These are phyloP conservation scores for Drosophila lacertosa DNA, from an alignment of 1,140 invertebrate genomes.

Conservation along the genomic window DNA sequence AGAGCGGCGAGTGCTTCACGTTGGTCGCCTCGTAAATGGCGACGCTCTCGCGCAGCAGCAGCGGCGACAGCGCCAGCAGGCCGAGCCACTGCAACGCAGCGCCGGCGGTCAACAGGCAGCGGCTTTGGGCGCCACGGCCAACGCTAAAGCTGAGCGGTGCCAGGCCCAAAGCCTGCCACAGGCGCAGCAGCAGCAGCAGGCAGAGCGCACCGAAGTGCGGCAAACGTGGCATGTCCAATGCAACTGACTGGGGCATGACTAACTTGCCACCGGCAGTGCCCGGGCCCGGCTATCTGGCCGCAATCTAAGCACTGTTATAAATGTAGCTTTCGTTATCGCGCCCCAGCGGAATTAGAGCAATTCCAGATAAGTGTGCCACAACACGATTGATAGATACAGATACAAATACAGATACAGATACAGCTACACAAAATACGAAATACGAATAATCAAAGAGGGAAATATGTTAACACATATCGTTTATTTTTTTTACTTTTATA, in stretches of 20 bases:
- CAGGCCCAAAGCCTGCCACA: constrained; percentile 58
- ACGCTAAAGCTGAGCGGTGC: constrained; percentile 43
- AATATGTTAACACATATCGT: constrained; percentile 37
- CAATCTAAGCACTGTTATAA: constrained; percentile 16
- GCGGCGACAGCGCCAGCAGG: constrained; percentile 44
- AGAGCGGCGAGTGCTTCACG: constrained; percentile 56
- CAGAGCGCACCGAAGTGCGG: constrained; percentile 63
- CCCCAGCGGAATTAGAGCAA: constrained; percentile 62
- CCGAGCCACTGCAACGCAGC: constrained; percentile 37
- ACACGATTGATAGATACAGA: constrained; percentile 57
- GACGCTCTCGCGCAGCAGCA: constrained; percentile 49
- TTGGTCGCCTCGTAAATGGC: constrained; percentile 63
- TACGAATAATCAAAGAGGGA: too few relatives aligned
- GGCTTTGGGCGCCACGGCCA: constrained; percentile 21
- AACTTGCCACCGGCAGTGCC: neutral
- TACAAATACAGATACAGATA: constrained; percentile 41
- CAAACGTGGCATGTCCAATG: constrained; percentile 51
- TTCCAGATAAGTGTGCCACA: constrained; percentile 68
- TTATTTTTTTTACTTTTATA: constrained; percentile 9
- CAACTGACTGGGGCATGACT: constrained; percentile 35
- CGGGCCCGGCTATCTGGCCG: neutral
- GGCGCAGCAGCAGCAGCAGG: constrained; percentile 44
- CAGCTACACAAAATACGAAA: constrained; percentile 7
- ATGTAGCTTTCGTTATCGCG: constrained; percentile 48
- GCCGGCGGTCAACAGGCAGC: constrained; percentile 25